These are phyloP conservation scores for Phocoena sinus DNA, from an alignment of 2,113 vertebrate genomes.

Conservation along the genomic window DNA sequence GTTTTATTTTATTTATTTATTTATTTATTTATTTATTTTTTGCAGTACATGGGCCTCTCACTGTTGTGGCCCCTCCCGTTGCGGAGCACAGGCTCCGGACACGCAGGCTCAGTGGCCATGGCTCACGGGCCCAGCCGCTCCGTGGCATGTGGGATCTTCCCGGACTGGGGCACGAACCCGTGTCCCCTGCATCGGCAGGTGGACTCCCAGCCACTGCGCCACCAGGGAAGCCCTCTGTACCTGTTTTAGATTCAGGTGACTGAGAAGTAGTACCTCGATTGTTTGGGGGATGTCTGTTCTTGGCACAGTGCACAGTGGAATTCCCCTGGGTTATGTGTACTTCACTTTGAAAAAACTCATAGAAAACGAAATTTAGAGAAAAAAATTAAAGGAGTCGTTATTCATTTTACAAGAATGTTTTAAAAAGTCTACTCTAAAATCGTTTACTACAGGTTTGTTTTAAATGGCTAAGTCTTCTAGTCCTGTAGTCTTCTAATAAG, in stretches of 20 bases:
- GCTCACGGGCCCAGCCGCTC: no score
- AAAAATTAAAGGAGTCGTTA: neutral
- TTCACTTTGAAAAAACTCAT: neutral
- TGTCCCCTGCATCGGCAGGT: no score
- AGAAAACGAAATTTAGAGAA: neutral
- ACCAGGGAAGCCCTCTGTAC: neutral
- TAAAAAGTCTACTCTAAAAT: neutral
- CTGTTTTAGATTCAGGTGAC: neutral
- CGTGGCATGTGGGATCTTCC: no score
- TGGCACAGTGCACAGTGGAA: neutral
- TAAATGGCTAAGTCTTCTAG: neutral
- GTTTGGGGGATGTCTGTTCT: neutral
- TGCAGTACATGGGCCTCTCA: no score
- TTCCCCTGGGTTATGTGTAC: neutral
- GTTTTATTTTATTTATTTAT: neutral
- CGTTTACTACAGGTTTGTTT: neutral
- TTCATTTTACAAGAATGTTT: neutral
- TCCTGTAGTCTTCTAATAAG: neutral
- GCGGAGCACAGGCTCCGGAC: no score
- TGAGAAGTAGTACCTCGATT: fast-evolving
- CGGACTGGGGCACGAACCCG: no score
- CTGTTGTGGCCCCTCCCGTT: no score
- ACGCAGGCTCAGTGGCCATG: no score
- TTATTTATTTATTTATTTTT: no score
- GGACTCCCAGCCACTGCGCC: no score